A percentile compares a stretch with the other conserved stretches of the same genome.
phyloP scores from a whole-genome alignment of 2,797 vertebrate species.

The Picus viridis region DNA sequence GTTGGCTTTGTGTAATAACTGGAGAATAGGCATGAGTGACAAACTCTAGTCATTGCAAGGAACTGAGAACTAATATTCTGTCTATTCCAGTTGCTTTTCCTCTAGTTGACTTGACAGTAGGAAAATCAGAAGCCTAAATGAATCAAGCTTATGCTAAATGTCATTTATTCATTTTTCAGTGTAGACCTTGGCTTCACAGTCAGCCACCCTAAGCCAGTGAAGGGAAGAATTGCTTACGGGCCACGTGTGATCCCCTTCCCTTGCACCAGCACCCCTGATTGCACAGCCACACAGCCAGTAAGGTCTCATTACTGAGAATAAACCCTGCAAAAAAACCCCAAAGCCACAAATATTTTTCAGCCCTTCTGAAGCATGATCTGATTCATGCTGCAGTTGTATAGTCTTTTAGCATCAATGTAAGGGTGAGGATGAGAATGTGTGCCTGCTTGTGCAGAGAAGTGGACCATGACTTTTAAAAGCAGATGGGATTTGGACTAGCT shows the following conservation, averaged over 20 bases:
- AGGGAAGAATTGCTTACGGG: neutral
- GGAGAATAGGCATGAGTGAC: neutral
- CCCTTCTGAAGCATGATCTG: neutral
- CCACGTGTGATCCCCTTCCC: neutral
- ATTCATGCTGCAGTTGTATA: neutral
- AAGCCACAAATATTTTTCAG: neutral
- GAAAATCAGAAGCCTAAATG: neutral
- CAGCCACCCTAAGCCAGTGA: neutral
- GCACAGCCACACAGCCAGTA: neutral
- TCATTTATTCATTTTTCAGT: neutral
- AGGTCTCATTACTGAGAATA: neutral
- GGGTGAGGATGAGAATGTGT: neutral
- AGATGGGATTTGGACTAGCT: neutral
- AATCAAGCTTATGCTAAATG: neutral
- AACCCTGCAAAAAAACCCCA: neutral
- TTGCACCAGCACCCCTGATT: rapidly evolving
- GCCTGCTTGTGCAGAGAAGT: neutral
- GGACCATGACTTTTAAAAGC: neutral
- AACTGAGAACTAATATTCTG: neutral
- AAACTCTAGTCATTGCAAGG: neutral
- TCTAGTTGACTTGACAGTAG: neutral
- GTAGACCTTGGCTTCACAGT: neutral
- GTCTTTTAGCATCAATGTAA: neutral
- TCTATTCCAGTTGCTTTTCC: neutral
- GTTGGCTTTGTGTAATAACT: neutral